Percentiles rank a stretch among this genome's conserved stretches.
These are phyloP conservation scores for Clupea harengus DNA, from an alignment of 2,113 vertebrate species.

Conservation along the genomic window DNA sequence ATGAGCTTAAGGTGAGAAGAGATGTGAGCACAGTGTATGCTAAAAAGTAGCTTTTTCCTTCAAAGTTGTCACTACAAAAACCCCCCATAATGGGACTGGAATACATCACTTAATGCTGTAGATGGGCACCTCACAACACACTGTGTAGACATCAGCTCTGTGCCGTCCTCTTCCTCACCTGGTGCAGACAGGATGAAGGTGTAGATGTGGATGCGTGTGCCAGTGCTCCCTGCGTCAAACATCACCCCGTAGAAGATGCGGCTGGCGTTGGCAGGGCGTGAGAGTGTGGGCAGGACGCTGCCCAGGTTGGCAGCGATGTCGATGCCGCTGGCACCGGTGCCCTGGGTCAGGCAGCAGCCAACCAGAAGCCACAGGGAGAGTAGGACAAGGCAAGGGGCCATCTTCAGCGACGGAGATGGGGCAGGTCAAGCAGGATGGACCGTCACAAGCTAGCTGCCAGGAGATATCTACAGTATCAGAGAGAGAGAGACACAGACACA, in stretches of 20 bases:
- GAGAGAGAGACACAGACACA: neutral
- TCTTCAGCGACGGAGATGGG: conserved; percentile 41
- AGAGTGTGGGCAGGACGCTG: conserved; percentile 72
- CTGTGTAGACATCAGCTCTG: too few relatives aligned
- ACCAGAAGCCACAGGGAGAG: conserved; percentile 49
- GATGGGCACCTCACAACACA: neutral
- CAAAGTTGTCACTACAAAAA: too few relatives aligned
- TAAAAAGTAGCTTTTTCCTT: too few relatives aligned
- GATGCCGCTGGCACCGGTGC: conserved; percentile 21
- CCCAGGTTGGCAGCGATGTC: conserved; percentile 61
- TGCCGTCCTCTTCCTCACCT: conserved; percentile 64
- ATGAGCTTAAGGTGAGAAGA: too few relatives aligned
- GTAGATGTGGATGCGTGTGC: conserved; percentile 93
- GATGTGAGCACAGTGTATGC: too few relatives aligned
- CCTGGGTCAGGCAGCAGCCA: conserved; percentile 35
- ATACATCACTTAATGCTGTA: neutral
- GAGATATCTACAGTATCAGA: neutral
- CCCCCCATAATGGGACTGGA: neutral
- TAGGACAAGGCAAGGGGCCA: conserved; percentile 38
- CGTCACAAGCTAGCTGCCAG: neutral
- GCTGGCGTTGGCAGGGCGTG: conserved; percentile 77
- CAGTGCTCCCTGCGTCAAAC: conserved; percentile 97
- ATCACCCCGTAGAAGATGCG: conserved; percentile 88
- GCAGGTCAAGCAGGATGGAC: neutral
- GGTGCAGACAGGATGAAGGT: conserved; percentile 81